Conservation (phyloP, 2,888 invertebrate species). For the Macrophya alboannulata region DNA sequence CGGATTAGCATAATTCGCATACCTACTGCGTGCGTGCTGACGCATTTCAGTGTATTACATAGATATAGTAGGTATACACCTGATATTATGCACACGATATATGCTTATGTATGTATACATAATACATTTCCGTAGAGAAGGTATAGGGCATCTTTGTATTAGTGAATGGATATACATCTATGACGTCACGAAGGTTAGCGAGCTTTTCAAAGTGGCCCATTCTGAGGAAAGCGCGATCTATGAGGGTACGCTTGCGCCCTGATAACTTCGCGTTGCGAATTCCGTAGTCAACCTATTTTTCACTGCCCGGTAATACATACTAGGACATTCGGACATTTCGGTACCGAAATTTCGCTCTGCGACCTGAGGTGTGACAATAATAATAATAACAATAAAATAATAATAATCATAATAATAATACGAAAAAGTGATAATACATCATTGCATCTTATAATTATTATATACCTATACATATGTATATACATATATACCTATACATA, state of each 20-base stretch:
- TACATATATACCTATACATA: not conserved
- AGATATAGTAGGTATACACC: not conserved
- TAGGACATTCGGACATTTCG: not conserved
- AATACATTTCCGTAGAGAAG: not conserved
- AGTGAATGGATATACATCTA: constrained; percentile 37
- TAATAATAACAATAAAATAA: not conserved
- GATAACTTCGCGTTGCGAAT: constrained; percentile 42
- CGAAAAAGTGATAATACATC: not conserved
- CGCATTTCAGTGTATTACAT: not conserved
- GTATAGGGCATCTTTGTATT: constrained; percentile 13
- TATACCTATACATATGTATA: not conserved
- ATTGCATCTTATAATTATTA: not conserved
- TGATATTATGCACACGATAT: not conserved
- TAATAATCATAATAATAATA: not conserved
- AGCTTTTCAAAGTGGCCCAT: constrained; percentile 42
- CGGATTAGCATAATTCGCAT: not conserved
- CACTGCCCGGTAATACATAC: constrained; percentile 47
- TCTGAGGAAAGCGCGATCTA: constrained; percentile 66
- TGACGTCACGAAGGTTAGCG: constrained; percentile 52
- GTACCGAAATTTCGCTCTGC: not conserved
- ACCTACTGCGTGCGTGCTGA: not conserved
- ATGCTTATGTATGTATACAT: not conserved
- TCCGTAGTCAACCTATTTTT: constrained; percentile 53
- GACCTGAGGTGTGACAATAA: constrained; percentile 36
- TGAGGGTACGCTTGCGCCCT: constrained; percentile 74